phyloP scores from a whole-genome alignment of 2,797 vertebrate genomes.

The Balearica regulorum region DNA sequence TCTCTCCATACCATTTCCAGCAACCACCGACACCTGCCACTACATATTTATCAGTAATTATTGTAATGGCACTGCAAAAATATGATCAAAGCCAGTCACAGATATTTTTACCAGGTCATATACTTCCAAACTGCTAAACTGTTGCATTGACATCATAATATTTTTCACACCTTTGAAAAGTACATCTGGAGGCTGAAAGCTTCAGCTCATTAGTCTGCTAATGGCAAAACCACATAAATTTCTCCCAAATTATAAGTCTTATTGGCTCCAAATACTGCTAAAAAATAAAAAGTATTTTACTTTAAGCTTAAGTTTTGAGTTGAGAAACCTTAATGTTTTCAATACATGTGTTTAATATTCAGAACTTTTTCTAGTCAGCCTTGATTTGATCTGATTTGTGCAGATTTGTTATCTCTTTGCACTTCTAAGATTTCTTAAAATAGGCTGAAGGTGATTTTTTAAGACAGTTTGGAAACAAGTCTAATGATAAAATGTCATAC shows the following conservation, averaged over 20 bases:
- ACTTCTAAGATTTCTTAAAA: not conserved
- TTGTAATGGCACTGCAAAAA: not conserved
- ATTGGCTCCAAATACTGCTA: not conserved
- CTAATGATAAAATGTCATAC: not conserved
- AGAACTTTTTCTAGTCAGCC: not conserved
- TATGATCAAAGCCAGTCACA: not conserved
- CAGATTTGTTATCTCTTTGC: not conserved
- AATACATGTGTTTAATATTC: not conserved
- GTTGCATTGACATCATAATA: not conserved
- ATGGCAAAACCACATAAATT: not conserved
- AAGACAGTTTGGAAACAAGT: not conserved
- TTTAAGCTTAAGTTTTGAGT: not conserved
- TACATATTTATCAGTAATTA: not conserved
- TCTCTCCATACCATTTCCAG: fast-evolving
- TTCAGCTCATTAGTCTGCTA: not conserved
- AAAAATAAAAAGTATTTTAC: not conserved
- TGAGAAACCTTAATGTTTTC: not conserved
- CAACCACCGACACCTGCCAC: not conserved
- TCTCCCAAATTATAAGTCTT: not conserved
- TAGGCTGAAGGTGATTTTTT: not conserved
- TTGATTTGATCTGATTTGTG: not conserved
- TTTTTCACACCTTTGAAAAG: not conserved
- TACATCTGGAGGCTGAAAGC: not conserved
- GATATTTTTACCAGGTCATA: not conserved
- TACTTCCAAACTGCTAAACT: not conserved